Evolutionary conservation across 2,113 vertebrate genomes (phyloP), one percentile per base, ranked within the genome.

Genomic region (Otocyon megalotis): DNA sequence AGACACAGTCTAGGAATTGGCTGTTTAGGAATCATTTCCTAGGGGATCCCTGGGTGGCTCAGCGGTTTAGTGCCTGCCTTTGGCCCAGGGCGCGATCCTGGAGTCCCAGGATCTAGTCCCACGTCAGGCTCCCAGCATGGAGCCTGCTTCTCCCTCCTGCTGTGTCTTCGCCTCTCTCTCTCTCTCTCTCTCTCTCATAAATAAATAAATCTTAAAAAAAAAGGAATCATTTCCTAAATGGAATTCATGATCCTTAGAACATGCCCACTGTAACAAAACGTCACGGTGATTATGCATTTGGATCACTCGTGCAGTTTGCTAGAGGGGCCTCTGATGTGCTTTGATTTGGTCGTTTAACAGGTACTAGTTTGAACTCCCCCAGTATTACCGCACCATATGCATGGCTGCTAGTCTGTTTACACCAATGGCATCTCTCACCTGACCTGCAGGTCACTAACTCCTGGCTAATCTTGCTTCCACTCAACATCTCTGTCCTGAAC

Each of bases 221-320:
- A 43, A 28, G 58, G 32, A 22, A 4, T 48, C 8, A 14, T 30
- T 43, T 12, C 35, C 71, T 37, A n/a, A 1, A 16, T 13, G 22
- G 26, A n/a, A 8, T 37, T 3, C 30, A 12, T 0, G 32, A 19
- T 35, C 30, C 58, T 60, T n/a, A 32, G 58, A 12, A 32, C 22
- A 0, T 1, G 8, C 13, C 5, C 11, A 8, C 2, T 0, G 12
- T 1, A 2, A 22, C 7, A 1, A 22, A 67, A 26, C 12, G 56
- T 12, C 3, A 10, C 26, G 0, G 11, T 0, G 58, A 1, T 7
- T 13, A 0, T 20, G 19, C 5, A 1, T 71, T 28, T 48, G 50
- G 14, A 43, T 26, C 16, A 14, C 35, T 32, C n/a, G 4, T 3
- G 35, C 28, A 6, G 19, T 50, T 88, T 74, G 14, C 53, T 54